phyloP scores from a whole-genome alignment of 2,797 vertebrate genomes.

The Hoplostethus mediterraneus region DNA sequence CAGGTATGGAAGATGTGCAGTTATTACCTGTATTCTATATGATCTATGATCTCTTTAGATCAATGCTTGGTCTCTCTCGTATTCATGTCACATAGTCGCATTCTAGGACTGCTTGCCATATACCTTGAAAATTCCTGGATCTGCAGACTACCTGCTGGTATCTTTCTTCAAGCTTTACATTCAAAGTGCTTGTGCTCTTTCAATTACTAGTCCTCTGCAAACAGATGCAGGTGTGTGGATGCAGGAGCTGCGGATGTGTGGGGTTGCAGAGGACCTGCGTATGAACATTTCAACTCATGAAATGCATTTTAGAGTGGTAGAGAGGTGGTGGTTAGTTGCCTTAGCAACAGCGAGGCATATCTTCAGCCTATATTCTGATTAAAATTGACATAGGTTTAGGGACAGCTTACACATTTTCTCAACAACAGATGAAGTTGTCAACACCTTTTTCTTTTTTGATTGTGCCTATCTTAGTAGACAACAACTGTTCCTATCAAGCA shows the following conservation, averaged over 20 bases:
- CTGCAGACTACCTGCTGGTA: background rate
- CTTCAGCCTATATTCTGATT: slow-evolving; percentile 38
- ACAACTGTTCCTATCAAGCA: background rate
- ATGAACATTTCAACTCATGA: slow-evolving; percentile 18
- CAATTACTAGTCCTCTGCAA: slow-evolving; percentile 6
- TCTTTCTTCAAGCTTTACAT: background rate
- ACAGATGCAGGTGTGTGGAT: slow-evolving; percentile 9
- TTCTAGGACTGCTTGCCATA: background rate
- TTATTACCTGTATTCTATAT: slow-evolving; percentile 3
- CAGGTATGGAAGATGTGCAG: background rate
- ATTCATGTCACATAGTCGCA: background rate
- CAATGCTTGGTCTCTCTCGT: slow-evolving; percentile 9
- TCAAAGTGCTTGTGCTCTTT: background rate
- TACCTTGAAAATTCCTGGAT: background rate
- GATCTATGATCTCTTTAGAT: slow-evolving; percentile 8
- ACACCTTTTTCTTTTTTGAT: background rate
- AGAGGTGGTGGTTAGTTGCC: slow-evolving; percentile 55
- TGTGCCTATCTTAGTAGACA: background rate
- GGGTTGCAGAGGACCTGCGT: slow-evolving; percentile 17
- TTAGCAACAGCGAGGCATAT: slow-evolving; percentile 66
- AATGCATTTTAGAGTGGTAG: slow-evolving; percentile 21
- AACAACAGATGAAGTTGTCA: background rate
- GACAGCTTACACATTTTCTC: background rate
- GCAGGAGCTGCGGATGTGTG: slow-evolving; percentile 3
- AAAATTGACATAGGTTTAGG: background rate